Conservation (phyloP, 1,140 invertebrate genomes). For the Whitmania pigra region DNA sequence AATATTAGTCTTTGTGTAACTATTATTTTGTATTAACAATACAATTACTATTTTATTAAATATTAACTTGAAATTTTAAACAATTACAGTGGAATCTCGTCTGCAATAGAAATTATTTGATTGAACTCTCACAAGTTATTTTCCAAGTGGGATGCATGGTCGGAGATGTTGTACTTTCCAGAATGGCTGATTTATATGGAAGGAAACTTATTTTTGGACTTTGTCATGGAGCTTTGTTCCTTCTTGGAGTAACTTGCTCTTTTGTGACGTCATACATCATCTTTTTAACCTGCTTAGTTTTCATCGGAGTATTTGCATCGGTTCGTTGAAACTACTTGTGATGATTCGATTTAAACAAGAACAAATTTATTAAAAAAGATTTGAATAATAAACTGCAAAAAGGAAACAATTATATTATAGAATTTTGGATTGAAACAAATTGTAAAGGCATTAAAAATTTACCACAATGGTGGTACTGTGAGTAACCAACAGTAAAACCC, state of each 20-base stretch:
- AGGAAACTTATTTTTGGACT: conserved; percentile 24
- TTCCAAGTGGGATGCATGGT: conserved; percentile 28
- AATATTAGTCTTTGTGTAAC: no score
- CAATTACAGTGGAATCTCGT: conserved; percentile 34
- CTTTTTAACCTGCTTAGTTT: background rate
- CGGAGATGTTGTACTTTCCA: conserved; percentile 27
- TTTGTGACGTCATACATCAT: conserved; percentile 5
- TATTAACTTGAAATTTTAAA: background rate
- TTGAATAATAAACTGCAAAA: no score
- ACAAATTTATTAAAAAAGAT: no score
- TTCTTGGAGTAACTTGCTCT: conserved; percentile 3
- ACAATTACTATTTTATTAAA: conserved; percentile 7
- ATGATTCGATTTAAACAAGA: no score
- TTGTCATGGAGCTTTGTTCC: background rate
- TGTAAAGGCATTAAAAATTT: no score
- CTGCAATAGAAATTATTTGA: conserved; percentile 33
- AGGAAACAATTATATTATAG: no score
- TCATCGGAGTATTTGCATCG: background rate
- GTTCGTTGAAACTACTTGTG: background rate
- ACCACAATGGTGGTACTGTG: no score
- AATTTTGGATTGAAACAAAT: no score
- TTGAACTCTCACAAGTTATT: conserved; percentile 31
- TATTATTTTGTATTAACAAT: no score
- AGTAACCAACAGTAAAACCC: no score
- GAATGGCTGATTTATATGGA: conserved; percentile 29